Percentiles rank a stretch among this genome's conserved stretches.
phyloP scores from a whole-genome alignment of 2,113 vertebrate genomes.

The Callaeas wilsoni region DNA sequence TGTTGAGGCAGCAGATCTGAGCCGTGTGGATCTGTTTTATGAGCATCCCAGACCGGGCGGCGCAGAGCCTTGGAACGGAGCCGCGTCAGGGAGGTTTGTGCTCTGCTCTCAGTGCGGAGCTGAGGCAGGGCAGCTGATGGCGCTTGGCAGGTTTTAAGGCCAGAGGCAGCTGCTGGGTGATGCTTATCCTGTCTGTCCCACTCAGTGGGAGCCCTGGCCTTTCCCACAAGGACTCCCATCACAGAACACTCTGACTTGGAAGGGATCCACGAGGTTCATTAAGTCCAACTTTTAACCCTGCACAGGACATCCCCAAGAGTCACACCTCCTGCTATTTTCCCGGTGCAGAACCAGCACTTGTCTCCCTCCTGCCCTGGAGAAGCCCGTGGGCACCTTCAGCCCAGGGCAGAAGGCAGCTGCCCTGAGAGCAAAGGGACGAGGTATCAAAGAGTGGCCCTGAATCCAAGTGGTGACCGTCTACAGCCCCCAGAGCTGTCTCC shows the following conservation, averaged over 20 bases:
- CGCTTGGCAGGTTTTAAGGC: neutral
- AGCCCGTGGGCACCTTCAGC: fast-evolving
- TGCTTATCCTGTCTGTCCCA: neutral
- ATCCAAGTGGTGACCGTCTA: neutral
- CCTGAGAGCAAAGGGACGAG: neutral
- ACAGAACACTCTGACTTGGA: neutral
- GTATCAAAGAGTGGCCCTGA: neutral
- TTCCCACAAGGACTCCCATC: fast-evolving
- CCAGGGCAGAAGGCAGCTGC: neutral
- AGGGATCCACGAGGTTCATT: neutral
- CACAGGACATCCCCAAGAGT: neutral
- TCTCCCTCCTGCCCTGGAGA: neutral
- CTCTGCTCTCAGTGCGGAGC: neutral
- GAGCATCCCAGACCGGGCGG: neutral
- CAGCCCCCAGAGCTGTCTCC: neutral
- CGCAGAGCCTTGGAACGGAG: neutral
- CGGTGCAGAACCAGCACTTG: fast-evolving
- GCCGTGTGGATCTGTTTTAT: neutral
- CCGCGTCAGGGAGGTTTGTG: neutral
- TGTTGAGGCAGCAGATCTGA: neutral
- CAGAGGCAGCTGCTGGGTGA: neutral
- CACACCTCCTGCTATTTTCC: neutral
- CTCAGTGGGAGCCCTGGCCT: neutral
- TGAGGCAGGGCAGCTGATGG: neutral
- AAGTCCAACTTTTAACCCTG: neutral